Conservation (phyloP, 2,113 vertebrate genomes). For the Micronycteris hirsuta region DNA sequence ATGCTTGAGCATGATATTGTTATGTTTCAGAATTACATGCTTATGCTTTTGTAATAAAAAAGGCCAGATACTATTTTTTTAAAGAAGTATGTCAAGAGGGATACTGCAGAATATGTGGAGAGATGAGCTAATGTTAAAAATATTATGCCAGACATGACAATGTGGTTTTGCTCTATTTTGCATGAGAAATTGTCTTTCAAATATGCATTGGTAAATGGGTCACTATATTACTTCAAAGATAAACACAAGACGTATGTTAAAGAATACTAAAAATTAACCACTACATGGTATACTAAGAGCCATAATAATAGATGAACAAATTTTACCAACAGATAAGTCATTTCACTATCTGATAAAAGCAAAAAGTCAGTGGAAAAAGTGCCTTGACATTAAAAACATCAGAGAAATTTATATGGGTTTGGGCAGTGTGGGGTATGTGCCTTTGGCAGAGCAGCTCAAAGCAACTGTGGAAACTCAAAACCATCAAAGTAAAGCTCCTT, state of each 20-base stretch:
- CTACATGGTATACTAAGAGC: not conserved
- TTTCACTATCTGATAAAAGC: constrained; percentile 9
- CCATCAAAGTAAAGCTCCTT: constrained; percentile 33
- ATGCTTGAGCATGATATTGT: too few species aligned
- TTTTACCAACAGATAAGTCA: not conserved
- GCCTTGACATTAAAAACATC: constrained; percentile 46
- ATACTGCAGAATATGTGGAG: not conserved
- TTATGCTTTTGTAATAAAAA: too few species aligned
- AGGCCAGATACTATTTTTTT: too few species aligned
- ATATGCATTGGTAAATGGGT: not conserved
- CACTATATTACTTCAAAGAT: not conserved
- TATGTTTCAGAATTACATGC: too few species aligned
- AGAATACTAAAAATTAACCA: not conserved
- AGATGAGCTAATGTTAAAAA: not conserved
- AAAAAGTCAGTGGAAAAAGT: constrained; percentile 28
- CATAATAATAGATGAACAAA: constrained; percentile 12
- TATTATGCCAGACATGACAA: not conserved
- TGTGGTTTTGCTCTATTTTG: not conserved
- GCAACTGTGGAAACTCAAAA: constrained; percentile 45
- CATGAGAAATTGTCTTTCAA: not conserved
- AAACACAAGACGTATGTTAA: not conserved
- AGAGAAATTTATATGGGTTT: not conserved
- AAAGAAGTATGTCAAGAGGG: not conserved
- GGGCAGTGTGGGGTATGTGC: not conserved
- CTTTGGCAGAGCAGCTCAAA: constrained; percentile 26